These are phyloP conservation scores for Eulemur albifrons DNA, from an alignment of 2,797 vertebrate species.

Conservation along the genomic window DNA sequence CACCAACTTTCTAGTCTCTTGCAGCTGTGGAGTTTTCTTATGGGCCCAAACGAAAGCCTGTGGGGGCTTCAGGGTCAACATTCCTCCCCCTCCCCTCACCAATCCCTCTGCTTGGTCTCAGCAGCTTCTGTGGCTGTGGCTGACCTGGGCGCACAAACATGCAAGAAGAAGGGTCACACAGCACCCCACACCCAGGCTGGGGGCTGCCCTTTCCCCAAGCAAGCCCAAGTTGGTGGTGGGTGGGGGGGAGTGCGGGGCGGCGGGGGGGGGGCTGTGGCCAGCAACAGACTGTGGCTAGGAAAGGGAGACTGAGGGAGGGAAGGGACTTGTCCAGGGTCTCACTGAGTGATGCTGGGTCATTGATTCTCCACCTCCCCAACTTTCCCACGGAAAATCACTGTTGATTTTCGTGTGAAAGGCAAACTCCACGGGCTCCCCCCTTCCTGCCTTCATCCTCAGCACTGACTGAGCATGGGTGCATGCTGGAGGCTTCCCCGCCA, in stretches of 20 bases:
- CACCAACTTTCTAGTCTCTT: background rate
- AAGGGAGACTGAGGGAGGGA: background rate
- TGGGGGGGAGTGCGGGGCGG: no score
- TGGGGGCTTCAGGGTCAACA: no score
- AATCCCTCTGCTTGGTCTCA: background rate
- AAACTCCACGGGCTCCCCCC: background rate
- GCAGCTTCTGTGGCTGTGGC: background rate
- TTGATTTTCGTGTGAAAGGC: background rate
- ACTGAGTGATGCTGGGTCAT: background rate
- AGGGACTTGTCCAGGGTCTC: background rate
- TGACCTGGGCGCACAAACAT: background rate
- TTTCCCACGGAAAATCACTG: background rate
- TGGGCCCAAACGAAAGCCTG: background rate
- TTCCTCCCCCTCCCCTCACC: rapidly evolving
- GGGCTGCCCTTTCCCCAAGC: background rate
- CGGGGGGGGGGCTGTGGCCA: background rate
- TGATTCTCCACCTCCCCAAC: background rate
- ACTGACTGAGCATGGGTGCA: no score
- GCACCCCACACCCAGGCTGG: background rate
- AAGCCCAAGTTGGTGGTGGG: background rate
- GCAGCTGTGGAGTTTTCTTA: background rate
- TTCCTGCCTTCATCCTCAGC: background rate
- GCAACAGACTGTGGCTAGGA: background rate
- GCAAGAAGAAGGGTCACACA: background rate
- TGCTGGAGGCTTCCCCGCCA: background rate